Base-by-base conservation (phyloP, 2,797 vertebrate genomes). In the Triplophysa yarkandensis region DNA sequence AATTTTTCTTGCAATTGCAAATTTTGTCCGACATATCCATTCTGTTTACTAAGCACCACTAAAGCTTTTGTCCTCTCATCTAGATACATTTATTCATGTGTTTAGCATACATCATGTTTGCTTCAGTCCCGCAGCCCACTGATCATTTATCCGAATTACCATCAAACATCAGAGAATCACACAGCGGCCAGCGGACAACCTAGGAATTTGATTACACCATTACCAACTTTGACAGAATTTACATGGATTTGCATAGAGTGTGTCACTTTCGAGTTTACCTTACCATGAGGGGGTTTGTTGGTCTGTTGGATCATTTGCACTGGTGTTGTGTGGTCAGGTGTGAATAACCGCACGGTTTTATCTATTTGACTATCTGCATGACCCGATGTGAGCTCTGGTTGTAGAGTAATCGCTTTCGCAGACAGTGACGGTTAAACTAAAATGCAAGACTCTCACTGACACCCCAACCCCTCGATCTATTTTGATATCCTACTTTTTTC, bases 111-210 rank as follows among this genome's bases (percentile, higher is more conserved):
- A 44, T 74, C 52, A 25, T 36, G 30, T 41, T 74, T 14, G 39
- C 16, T 44, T 79, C 80, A 78, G 82, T 63, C 41, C 63, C 54
- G 82, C 64, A 68, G 81, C 78, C 79, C 83, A 58, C 52, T 65
- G 68, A 83, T 78, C 55, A 58, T 76, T 27, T 27, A 71, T 34
- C 60, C n/a, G 52, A 64, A 72, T 77, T 68, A 77, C 78, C 77
- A 44, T 63, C 63, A 63, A 52, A 72, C 39, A 16, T 73, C 66
- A 30, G 23, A 52, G 44, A 39, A 58, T 67, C 50, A 65, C 50
- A 73, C 36, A 63, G 65, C 13, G 21, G 46, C 25, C 63, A 36
- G 50, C 44, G 43, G 60, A 64, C 66, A 57, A 52, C 30, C 23
- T 4, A 25, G 36, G 23, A 64, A 41, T 79, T 69, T 64, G 39